phyloP scores from a whole-genome alignment of 2,888 invertebrate genomes.

The Synanthedon tipuliformis region DNA sequence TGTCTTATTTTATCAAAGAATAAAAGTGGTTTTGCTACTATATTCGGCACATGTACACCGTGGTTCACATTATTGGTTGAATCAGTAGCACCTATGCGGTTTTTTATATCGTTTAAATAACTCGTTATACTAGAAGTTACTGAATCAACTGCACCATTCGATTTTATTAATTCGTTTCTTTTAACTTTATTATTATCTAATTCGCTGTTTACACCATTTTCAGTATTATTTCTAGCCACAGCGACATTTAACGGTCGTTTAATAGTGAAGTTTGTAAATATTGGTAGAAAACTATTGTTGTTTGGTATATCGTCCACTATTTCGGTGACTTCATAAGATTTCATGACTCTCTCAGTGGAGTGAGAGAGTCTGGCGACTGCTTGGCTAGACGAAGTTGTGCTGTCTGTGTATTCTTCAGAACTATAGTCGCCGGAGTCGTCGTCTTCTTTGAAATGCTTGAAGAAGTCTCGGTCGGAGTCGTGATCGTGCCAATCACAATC shows the following conservation, averaged over 20 bases:
- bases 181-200: neutral
- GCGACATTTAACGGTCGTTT: constrained; percentile 23
- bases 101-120: neutral
- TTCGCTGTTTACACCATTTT: neutral
- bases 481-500: neutral
- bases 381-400: neutral
- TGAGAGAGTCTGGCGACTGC: neutral
- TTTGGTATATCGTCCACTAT: constrained; percentile 39
- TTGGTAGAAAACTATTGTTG: constrained; percentile 18
- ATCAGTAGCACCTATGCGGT: constrained; percentile 14
- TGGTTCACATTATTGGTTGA: constrained; percentile 6
- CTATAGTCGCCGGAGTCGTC: neutral
- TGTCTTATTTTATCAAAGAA: constrained; percentile 13
- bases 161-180: neutral
- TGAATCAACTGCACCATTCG: neutral
- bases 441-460: neutral
- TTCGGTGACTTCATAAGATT: constrained; percentile 42
- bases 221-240: constrained; percentile 3
- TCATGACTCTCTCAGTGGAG: neutral
- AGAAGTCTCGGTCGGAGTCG: neutral
- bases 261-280: constrained; percentile 24
- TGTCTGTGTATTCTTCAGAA: neutral
- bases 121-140: neutral
- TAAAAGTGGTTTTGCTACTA: constrained; percentile 8
- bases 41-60: constrained; percentile 6